phyloP scores from a whole-genome alignment of 2,797 vertebrate species.

The Lophotriccus pileatus region DNA sequence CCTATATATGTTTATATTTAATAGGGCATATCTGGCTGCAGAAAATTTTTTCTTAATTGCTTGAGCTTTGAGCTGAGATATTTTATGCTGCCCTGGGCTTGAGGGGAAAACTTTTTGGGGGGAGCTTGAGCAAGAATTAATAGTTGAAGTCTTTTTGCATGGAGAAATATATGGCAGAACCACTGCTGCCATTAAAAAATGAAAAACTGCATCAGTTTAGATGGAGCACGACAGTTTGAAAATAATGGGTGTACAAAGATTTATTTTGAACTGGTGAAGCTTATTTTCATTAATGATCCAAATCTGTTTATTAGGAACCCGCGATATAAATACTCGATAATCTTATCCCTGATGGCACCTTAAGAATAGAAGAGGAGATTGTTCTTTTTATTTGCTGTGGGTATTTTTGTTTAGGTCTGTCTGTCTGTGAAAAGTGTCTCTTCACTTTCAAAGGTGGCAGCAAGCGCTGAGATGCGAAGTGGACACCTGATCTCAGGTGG shows the following conservation, averaged over 20 bases:
- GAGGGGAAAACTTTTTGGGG: neutral
- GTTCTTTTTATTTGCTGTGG: neutral
- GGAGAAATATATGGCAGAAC: neutral
- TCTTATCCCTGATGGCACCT: neutral
- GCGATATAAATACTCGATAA: neutral
- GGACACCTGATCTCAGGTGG: neutral
- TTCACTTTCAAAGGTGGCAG: neutral
- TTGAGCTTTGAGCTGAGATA: constrained; percentile 3
- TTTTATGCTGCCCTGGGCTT: neutral
- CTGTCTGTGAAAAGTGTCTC: neutral
- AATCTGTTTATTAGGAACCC: neutral
- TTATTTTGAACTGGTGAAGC: neutral
- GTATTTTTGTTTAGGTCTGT: neutral
- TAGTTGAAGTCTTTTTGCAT: neutral
- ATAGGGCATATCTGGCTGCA: neutral
- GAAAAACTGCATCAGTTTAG: neutral
- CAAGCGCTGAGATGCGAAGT: neutral
- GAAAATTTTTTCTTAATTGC: constrained; percentile 25
- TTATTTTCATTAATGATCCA: constrained; percentile 6
- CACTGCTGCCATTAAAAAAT: neutral
- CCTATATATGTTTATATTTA: neutral
- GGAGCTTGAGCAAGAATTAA: neutral
- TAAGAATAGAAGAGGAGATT: neutral
- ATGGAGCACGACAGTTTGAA: neutral
- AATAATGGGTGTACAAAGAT: neutral